Evolutionary conservation across 2,888 invertebrate species (phyloP), one percentile per base, ranked within the genome.

Genomic region (Cerceris ruficornis): DNA sequence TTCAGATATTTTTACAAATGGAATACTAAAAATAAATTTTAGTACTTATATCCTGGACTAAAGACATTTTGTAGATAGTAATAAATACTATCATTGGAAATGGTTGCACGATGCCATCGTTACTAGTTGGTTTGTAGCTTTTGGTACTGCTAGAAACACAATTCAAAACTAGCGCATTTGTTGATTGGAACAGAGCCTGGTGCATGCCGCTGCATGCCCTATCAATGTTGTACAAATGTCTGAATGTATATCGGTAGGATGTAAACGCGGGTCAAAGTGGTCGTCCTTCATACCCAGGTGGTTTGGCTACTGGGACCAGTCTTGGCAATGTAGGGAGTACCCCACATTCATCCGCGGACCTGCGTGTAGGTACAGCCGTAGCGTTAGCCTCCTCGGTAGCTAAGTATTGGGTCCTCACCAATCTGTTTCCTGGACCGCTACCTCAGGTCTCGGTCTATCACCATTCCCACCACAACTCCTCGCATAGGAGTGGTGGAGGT

Each of bases 361-460:
- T 91, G 79, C 92, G 93, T 80, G 92, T 93, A 91, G 92, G 92
- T 91, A 93, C 93, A 87, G 94, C 94, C 70, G 95, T 96, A 88
- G 95, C 96, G 89, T 94, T 96, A 93, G 92, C 92, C 75, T 95
- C 95, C 91, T 95, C 95, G 93, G 96, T 96, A 89, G 96, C 96
- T 83, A 96, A 96, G 92, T 96, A 96, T 92, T 96, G 96, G 96
- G 96, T 96, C 90, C 95, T 97, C 92, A 96, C 96, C 80, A 96
- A 96, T 94, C 93, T 96, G 84, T 95, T 96, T 91, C 96, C 96
- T 69, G 95, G 95, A 73, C 95, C 96, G 65, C 94, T 96, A 92
- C 95, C 96, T 75, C 96, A 96, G 94, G 96, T 96, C 67, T 95
- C 95, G 60, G 95, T 95, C 68, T 95, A 95, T 91, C 93, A 95